Conservation (phyloP, 2,888 invertebrate genomes). For the Galerucella pusilla region DNA sequence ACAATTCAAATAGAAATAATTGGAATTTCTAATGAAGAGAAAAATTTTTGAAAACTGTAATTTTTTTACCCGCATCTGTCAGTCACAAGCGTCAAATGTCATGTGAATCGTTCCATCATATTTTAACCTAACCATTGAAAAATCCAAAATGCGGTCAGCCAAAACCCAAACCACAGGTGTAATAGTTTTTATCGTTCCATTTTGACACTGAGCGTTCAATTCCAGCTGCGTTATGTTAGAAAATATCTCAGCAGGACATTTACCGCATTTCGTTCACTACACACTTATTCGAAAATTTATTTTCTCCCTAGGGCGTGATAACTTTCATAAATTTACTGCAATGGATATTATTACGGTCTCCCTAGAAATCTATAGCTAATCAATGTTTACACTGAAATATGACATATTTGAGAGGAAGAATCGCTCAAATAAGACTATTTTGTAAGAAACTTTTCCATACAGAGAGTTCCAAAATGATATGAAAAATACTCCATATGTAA, state of each 20-base stretch:
- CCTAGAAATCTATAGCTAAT: slow-evolving; percentile 21
- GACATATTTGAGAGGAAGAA: neutral
- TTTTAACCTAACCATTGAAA: neutral
- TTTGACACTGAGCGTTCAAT: slow-evolving; percentile 3
- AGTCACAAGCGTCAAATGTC: neutral
- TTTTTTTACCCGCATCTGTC: too few species aligned
- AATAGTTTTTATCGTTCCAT: slow-evolving; percentile 5
- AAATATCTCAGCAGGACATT: slow-evolving; percentile 34
- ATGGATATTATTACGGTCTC: slow-evolving; percentile 20
- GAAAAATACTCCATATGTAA: too few species aligned
- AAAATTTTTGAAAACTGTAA: too few species aligned
- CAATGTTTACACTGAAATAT: slow-evolving; percentile 12
- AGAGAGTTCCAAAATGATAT: too few species aligned
- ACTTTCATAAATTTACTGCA: slow-evolving; percentile 25
- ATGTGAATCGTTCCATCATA: neutral
- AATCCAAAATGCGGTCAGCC: neutral
- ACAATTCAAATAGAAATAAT: too few species aligned
- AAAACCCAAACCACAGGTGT: slow-evolving; percentile 3
- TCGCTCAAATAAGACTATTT: too few species aligned
- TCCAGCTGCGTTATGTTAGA: slow-evolving; percentile 29
- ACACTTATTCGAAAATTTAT: slow-evolving; percentile 29
- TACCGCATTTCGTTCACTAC: slow-evolving; percentile 18
- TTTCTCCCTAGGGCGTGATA: slow-evolving; percentile 28
- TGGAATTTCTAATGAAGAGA: too few species aligned
- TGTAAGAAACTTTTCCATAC: too few species aligned